Base-by-base conservation (phyloP, 2,888 invertebrate species). In the Nymphalis urticae region DNA sequence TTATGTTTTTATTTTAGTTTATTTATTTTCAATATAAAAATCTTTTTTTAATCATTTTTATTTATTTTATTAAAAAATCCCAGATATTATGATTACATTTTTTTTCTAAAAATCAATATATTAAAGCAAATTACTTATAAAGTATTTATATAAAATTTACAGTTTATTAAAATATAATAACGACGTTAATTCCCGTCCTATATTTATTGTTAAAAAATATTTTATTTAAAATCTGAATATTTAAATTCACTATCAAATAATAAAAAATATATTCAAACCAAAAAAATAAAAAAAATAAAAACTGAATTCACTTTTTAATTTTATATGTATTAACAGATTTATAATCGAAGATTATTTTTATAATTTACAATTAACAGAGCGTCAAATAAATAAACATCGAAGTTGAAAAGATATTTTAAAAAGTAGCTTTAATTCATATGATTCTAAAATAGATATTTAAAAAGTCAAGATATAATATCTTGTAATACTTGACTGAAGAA, bases 391-490 rank as follows among this genome's bases (percentile, higher is more conserved):
- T 21, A 19, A 54, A 72, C 76, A 75, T 75, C 76, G 74, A 76
- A 72, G n/a, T 59, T 69, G 64, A 64, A 62, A 56, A 58, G 7
- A 58, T 65, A 68, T 71, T 61, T 79, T 66, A 68, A 66, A 70
- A 72, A 24, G 62, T 72, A 71, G 71, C 71, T 74, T 72, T 73
- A 75, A 73, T 64, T 64, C 78, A 81, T 78, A 79, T 79, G 75
- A 82, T 82, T 84, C 77, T 85, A 82, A 80, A 86, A 81, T 85
- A 82, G 70, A 72, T 75, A 70, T 72, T 71, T 72, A 71, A 54
- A 70, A 67, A 48, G 50, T 56, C 65, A 62, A 71, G 64, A 53
- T 69, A 63, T 62, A 56, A 64, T 67, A 36, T 58, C 69, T 71
- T 69, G 59, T 74, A 71, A 70, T 56, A 71, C 76, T 75, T 77